Evolutionary conservation across 2,888 invertebrate genomes (phyloP), one percentile per base, ranked within the genome.

Genomic region (Mythimna loreyi): DNA sequence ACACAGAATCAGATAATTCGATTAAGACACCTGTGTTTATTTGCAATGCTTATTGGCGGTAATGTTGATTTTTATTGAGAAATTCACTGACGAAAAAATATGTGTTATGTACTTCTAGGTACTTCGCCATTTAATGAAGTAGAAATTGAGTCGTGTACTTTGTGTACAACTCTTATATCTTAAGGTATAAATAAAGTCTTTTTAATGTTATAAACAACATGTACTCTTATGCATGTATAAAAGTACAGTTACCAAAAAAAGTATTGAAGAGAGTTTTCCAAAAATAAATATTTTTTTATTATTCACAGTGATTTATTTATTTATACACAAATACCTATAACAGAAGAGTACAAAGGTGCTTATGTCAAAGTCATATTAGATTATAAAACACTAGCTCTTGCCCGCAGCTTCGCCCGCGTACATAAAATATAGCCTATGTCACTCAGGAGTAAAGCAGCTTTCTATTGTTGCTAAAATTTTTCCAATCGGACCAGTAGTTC

Each of bases 1-100:
- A 3, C 33, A 53, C 30, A 53, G 21, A 21, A 55, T 55, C n/a
- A 3, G 80, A 86, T 86, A 66, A 68, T 75, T 80, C 81, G 86
- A 88, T 87, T 87, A 84, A 86, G 86, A 82, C 86, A 84, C 79
- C 82, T 83, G 52, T 49, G 25, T 71, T n/a, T 78, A 66, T 72
- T 75, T 67, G 78, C 71, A 77, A 78, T 74, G 66, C 36, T 75
- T 58, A 45, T 57, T 71, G 40, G 53, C 72, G 69, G 60, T 74
- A 69, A 70, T 69, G 63, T 73, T 52, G 55, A 62, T 66, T 70
- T n/a, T 80, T 80, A 82, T 84, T 83, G 67, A 82, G 81, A 79
- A 81, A 85, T 83, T 80, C 77, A 68, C 52, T 25, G 13, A 16
- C 58, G 45, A 68, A 76, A 77, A 72, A 52, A 60, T 8, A 21